Evolutionary conservation across 2,888 invertebrate species (phyloP), one percentile per base, ranked within the genome.

Genomic region (Tigriopus californicus): DNA sequence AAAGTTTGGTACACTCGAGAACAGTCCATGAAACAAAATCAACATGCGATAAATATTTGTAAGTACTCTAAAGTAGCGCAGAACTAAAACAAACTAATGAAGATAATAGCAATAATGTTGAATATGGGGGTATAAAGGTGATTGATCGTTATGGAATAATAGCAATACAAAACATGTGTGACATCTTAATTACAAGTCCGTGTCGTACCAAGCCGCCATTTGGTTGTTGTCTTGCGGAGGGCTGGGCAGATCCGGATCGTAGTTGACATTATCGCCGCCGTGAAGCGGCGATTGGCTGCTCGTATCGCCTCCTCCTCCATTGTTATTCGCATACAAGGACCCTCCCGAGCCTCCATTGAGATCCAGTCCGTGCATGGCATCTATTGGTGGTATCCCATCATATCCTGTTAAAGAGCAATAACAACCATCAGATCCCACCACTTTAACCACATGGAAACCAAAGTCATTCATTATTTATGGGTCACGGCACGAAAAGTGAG

Each of bases 201-300:
- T 92, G 75, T 94, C 92, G 74, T 91, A 94, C 92, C 94, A 94
- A 67, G 91, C 90, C 64, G 91, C 89, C 65, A 89, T 84, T 71
- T 89, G 88, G 71, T 82, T 85, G 75, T 88, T 87, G 72, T 87
- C 86, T 68, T 83, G 83, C 51, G 88, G 88, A 62, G 89, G 89
- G 67, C 82, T 80, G 3, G 81, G 80, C 70, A 64, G 64, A 63
- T 66, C 66, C 61, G 65, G 66, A 49, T 63, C 64, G 57, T 65
- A 65, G 61, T 64, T 65, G 64, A 66, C 65, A 61, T 66, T 64
- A 25, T 57, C 25, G 33, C 65, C 66, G 63, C 59, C 42, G 40
- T 33, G 33, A 33, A 33, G 33, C 33, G 33, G 33, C 3, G 33
- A 33, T 33, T 33, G 33, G 8, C 33, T 33, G 33, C 33, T 33